Percentiles rank a stretch among this genome's conserved stretches.
Evolutionary conservation across 2,797 vertebrate species (phyloP).

Genomic region (Zonotrichia albicollis): DNA sequence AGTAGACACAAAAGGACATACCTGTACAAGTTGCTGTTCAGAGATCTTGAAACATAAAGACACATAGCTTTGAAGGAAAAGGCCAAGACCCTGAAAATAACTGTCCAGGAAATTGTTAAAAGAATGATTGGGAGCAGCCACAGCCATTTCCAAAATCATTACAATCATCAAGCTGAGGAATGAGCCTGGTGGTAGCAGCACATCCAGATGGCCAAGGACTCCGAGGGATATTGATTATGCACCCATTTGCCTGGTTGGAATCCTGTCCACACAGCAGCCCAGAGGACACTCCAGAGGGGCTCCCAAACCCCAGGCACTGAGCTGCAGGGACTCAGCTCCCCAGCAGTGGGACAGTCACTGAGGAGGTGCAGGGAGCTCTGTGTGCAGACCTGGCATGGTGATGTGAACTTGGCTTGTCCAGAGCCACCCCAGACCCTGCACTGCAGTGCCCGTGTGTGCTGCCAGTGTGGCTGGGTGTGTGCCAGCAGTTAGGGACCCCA

Average conservation of each 20-base stretch:
- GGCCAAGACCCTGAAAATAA: constrained; percentile 19
- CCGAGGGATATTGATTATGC: not conserved
- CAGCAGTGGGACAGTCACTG: not conserved
- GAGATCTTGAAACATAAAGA: constrained; percentile 15
- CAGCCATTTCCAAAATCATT: constrained; percentile 25
- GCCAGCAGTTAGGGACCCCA: not conserved
- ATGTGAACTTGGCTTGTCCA: not conserved
- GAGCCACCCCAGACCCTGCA: not conserved
- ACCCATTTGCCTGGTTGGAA: not conserved
- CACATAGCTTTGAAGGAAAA: not conserved
- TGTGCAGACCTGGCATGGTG: accelerated
- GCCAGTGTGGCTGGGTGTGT: not conserved
- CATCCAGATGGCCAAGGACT: not conserved
- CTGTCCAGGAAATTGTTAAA: constrained; percentile 48
- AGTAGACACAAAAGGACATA: not conserved
- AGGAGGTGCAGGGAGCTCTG: not conserved
- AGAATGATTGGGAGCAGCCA: constrained; percentile 25
- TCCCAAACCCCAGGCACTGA: not conserved
- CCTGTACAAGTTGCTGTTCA: not conserved
- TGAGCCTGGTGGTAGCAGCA: not conserved
- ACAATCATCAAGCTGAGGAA: constrained; percentile 25
- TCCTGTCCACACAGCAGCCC: not conserved
- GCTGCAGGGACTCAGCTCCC: not conserved
- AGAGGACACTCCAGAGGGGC: not conserved
- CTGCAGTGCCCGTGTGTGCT: not conserved